phyloP scores from a whole-genome alignment of 2,797 vertebrate species.

The Falco rusticolus region DNA sequence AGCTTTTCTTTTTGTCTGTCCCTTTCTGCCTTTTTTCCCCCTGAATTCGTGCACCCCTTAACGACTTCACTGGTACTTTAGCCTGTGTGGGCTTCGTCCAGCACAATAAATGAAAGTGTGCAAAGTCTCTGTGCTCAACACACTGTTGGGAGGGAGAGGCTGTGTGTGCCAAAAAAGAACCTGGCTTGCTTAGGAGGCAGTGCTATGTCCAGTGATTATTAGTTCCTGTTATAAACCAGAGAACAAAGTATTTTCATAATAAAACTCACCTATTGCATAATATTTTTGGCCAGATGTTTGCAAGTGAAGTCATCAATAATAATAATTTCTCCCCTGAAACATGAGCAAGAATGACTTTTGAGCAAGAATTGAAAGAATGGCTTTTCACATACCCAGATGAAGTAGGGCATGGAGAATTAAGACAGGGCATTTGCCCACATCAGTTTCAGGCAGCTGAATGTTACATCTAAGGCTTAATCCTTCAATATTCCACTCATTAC shows the following conservation, averaged over 20 bases:
- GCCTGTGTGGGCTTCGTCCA: slow-evolving; percentile 38
- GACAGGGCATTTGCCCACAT: neutral
- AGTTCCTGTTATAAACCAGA: neutral
- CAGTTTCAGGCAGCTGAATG: neutral
- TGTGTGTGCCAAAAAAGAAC: neutral
- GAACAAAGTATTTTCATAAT: neutral
- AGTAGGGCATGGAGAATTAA: slow-evolving; percentile 15
- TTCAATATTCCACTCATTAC: neutral
- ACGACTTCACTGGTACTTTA: slow-evolving; percentile 39
- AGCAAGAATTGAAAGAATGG: neutral
- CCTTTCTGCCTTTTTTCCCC: neutral
- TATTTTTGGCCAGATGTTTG: neutral
- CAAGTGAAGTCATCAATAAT: neutral
- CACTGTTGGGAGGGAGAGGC: neutral
- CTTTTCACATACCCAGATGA: neutral
- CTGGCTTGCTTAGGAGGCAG: neutral
- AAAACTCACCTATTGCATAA: neutral
- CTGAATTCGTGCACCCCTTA: slow-evolving; percentile 33
- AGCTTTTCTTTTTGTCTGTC: slow-evolving; percentile 3
- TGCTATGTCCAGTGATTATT: neutral
- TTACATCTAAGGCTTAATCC: neutral
- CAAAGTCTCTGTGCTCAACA: neutral
- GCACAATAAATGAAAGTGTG: slow-evolving; percentile 31
- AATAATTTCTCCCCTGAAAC: neutral
- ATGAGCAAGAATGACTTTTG: neutral